Evolutionary conservation across 2,797 vertebrate species (phyloP), one percentile per base, ranked within the genome.

Genomic region (Podargus strigoides): DNA sequence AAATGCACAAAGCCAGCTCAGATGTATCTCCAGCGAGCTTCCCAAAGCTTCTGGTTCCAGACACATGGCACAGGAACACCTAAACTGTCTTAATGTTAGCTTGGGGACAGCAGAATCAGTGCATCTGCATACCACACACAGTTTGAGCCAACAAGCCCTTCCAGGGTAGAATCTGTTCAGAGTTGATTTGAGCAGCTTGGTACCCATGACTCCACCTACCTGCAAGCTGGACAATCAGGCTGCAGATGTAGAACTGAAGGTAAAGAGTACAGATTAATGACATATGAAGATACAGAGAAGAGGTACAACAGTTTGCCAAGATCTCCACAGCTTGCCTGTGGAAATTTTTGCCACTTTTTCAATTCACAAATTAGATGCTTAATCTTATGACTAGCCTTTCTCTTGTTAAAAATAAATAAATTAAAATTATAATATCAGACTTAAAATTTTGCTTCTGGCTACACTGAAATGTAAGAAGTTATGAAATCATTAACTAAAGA

Each of bases 231-330:
- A 21, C 63, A 32, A 2, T 26, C 19, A 27, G 39, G 72, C 59
- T 63, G 85, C 60, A 34, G 39, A 1, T 7, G 36, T 32, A 44
- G 37, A 91, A 72, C 36, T 87, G n/a, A 7, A 34, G 21, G 28
- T 6, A 41, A 5, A 39, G 11, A 12, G 5, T 3, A 23, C 6
- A n/a, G 18, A 32, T 12, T 22, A 39, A 18, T 1, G 1, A n/a
- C 55, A 7, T 7, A 11, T 4, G 36, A 64, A 67, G 49, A 27
- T 7, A 26, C 15, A 59, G 28, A 46, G 21, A 88, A 73, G 13
- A 85, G 12, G 6, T 30, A 26, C 34, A 36, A 10, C 14, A 22
- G 19, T 12, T 60, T 80, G 26, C 39, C 46, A 83, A 72, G n/a
- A 30, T 59, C 28, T 56, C 47, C 64, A 77, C 34, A 60, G 26